phyloP scores from a whole-genome alignment of 2,113 vertebrate genomes.

The Ranitomeya imitator region DNA sequence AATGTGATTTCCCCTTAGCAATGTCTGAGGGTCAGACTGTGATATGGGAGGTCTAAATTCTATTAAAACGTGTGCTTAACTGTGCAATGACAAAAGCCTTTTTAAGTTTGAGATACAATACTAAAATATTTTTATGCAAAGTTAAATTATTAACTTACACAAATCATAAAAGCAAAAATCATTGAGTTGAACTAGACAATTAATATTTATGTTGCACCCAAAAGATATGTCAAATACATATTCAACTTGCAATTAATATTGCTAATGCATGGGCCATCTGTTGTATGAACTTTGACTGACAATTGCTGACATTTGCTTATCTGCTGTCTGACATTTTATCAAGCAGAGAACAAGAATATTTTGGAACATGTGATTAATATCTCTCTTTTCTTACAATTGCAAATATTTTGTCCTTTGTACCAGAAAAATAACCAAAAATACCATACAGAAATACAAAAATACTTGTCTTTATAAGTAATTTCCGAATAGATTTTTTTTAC shows the following conservation, averaged over 20 bases:
- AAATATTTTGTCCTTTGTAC: neutral
- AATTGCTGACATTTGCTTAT: slow-evolving; percentile 44
- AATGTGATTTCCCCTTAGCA: neutral
- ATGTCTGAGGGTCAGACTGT: neutral
- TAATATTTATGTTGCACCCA: slow-evolving; percentile 13
- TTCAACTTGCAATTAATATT: slow-evolving; percentile 48
- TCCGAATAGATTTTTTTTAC: neutral
- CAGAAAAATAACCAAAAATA: neutral
- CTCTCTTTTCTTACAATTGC: neutral
- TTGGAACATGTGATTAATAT: slow-evolving; percentile 11
- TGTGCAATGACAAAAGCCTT: neutral
- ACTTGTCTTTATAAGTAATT: neutral
- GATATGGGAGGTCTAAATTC: neutral
- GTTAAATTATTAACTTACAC: neutral
- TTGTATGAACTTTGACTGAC: slow-evolving; percentile 43
- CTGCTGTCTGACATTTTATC: slow-evolving; percentile 36
- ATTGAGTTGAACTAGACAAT: neutral
- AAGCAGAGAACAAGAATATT: slow-evolving; percentile 21
- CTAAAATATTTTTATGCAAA: neutral
- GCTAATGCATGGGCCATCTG: slow-evolving; percentile 42
- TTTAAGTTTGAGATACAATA: neutral
- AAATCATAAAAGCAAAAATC: neutral
- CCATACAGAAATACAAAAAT: neutral
- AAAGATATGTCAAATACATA: slow-evolving; percentile 39
- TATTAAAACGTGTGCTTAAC: neutral